phyloP scores from a whole-genome alignment of 2,113 vertebrate genomes.

The Hemiscyllium ocellatum region DNA sequence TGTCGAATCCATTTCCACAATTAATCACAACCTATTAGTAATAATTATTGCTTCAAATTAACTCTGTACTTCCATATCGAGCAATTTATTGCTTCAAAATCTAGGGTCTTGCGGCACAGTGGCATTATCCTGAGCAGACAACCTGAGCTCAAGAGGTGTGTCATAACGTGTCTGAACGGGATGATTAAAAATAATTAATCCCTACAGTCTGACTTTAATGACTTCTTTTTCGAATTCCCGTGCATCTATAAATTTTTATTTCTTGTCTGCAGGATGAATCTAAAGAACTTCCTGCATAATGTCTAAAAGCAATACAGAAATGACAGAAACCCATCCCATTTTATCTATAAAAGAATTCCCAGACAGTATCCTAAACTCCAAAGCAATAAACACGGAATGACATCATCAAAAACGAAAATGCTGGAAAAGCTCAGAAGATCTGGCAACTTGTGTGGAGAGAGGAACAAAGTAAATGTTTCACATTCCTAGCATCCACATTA shows the following conservation, averaged over 20 bases:
- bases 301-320: background rate
- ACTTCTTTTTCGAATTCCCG: background rate
- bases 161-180: no score
- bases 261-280: background rate
- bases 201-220: background rate
- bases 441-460: no score
- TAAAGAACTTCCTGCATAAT: background rate
- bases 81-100: background rate
- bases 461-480: no score
- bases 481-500: no score
- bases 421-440: no score
- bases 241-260: background rate
- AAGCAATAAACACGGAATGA: background rate
- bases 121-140: no score
- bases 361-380: background rate
- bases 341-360: background rate
- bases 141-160: no score
- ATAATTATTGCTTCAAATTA: background rate
- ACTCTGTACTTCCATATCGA: background rate
- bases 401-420: no score
- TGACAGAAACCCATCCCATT: background rate
- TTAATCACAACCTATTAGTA: background rate
- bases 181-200: no score
- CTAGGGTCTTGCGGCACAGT: background rate
- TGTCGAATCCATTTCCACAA: background rate